Evolutionary conservation across 1,140 invertebrate genomes (phyloP).

Genomic region (silkworm (Bombyx mori)): ASM3026992v2 NC_085116.1:11299001-11299500

Average conservation of each 20-base stretch:
- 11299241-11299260: conserved; percentile 68
- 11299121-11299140: conserved; percentile 58
- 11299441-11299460: no score
- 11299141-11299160: conserved; percentile 55
- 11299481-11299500: no score
- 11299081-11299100: conserved; percentile 52
- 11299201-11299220: conserved; percentile 59
- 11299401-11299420: no score
- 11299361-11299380: no score
- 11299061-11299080: conserved; percentile 56
- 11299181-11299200: conserved; percentile 64
- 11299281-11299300: conserved; percentile 54
- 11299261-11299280: conserved; percentile 34
- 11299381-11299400: no score
- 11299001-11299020: not conserved
- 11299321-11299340: not conserved
- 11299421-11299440: no score
- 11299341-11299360: no score
- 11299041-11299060: conserved; percentile 33
- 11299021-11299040: not conserved
- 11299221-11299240: conserved; percentile 57
- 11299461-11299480: no score
- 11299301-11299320: conserved; percentile 27
- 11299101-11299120: conserved; percentile 42
- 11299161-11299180: conserved; percentile 52